Percentiles rank a stretch among this genome's conserved stretches.
These are phyloP conservation scores for Poeciliopsis retropinna DNA, from an alignment of 2,113 vertebrate genomes.

Conservation along the genomic window DNA sequence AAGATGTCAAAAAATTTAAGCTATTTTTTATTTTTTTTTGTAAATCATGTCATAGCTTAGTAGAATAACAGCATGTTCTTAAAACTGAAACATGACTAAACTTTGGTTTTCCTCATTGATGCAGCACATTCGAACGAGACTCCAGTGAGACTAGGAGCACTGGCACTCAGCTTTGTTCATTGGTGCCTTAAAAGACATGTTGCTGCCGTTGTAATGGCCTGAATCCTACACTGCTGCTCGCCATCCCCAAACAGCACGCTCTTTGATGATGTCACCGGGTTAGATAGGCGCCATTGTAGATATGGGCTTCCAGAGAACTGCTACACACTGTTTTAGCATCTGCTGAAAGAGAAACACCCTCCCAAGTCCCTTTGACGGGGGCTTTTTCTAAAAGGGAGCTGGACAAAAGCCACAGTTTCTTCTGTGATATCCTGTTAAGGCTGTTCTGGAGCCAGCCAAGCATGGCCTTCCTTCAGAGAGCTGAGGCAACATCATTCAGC, in stretches of 20 bases:
- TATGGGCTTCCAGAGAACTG: constrained; percentile 67
- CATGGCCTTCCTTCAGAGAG: constrained; percentile 80
- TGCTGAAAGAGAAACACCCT: constrained; percentile 78
- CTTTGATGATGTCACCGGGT: constrained; percentile 81
- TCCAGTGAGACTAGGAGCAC: constrained; percentile 58
- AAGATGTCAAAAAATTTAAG: neutral
- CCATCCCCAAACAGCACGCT: constrained; percentile 68
- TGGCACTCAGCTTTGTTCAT: constrained; percentile 69
- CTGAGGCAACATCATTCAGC: constrained; percentile 83
- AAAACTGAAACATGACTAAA: constrained; percentile 12
- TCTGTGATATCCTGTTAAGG: constrained; percentile 84
- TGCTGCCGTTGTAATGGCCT: constrained; percentile 73
- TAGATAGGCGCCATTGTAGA: constrained; percentile 78
- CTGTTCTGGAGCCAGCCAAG: constrained; percentile 81
- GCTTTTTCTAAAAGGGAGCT: constrained; percentile 64
- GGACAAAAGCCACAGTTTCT: constrained; percentile 84
- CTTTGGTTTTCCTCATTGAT: constrained; percentile 46
- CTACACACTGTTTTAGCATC: constrained; percentile 79
- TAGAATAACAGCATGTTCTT: too few relatives aligned
- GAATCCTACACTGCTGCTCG: constrained; percentile 67
- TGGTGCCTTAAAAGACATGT: constrained; percentile 73
- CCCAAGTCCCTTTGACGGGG: constrained; percentile 78
- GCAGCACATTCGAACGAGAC: constrained; percentile 55
- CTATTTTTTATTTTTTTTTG: neutral
- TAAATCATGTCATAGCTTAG: neutral